Conservation (phyloP, 2,888 invertebrate genomes). For the Hirtodrosophila histrioides region DNA sequence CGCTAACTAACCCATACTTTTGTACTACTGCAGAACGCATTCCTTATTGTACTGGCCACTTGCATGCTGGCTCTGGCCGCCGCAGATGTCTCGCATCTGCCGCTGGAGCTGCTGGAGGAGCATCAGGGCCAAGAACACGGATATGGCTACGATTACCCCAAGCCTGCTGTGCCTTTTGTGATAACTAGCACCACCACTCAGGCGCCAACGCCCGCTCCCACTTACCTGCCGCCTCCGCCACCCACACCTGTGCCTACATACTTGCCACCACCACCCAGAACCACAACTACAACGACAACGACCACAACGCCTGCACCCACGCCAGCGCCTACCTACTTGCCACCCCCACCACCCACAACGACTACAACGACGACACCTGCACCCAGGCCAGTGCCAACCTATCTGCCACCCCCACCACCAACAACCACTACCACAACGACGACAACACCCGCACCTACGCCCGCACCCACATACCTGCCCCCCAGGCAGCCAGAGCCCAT, state of each 20-base stretch:
- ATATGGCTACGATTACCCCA: slow-evolving; percentile 75
- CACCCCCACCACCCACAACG: slow-evolving; percentile 52
- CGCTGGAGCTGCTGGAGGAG: slow-evolving; percentile 42
- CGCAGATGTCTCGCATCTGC: slow-evolving; percentile 77
- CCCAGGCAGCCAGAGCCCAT: slow-evolving; percentile 31
- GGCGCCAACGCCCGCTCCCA: slow-evolving; percentile 57
- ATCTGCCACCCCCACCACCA: slow-evolving; percentile 38
- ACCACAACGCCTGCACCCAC: slow-evolving; percentile 52
- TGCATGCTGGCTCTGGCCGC: slow-evolving; percentile 57
- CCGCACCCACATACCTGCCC: slow-evolving; percentile 67
- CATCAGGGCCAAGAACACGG: slow-evolving; percentile 44
- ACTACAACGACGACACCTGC: slow-evolving; percentile 33
- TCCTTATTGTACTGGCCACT: slow-evolving; percentile 52
- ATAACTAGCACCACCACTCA: slow-evolving; percentile 53
- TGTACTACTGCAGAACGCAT: slow-evolving; percentile 51
- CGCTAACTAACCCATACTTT: background rate
- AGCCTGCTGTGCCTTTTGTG: slow-evolving; percentile 67
- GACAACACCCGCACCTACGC: slow-evolving; percentile 62
- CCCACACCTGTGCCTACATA: slow-evolving; percentile 43
- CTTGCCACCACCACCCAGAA: slow-evolving; percentile 47
- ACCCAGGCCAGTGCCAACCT: slow-evolving; percentile 22
- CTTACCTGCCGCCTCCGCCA: slow-evolving; percentile 61
- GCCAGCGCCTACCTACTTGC: slow-evolving; percentile 58
- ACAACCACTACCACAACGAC: slow-evolving; percentile 57
- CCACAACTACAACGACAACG: slow-evolving; percentile 36